Conservation (phyloP, 2,797 vertebrate genomes). For the Naso thynnoides region DNA sequence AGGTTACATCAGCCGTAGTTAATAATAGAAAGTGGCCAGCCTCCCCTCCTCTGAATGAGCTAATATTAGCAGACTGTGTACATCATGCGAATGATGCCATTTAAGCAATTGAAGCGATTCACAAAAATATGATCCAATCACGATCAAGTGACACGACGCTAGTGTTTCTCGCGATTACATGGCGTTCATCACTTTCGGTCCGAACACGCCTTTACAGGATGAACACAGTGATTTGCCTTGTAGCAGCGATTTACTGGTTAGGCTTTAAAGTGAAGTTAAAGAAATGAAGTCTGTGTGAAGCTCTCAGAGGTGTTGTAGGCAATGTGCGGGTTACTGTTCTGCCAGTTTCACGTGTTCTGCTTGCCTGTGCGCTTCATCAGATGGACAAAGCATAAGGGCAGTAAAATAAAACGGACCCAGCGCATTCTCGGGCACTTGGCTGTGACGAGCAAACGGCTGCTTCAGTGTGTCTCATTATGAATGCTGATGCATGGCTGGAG, state of each 20-base stretch:
- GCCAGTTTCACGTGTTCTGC: conserved; percentile 1
- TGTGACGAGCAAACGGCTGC: conserved; percentile 29
- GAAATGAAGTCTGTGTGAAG: conserved; percentile 17
- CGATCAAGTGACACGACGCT: too few species aligned
- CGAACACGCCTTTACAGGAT: background rate
- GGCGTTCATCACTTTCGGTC: too few species aligned
- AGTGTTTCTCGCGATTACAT: too few species aligned
- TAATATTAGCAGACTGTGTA: too few species aligned
- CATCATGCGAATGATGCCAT: too few species aligned
- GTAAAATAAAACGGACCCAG: conserved; percentile 46
- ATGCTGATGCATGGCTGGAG: conserved; percentile 44
- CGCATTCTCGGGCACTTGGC: conserved; percentile 27
- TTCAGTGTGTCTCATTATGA: conserved; percentile 21
- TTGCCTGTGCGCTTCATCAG: conserved; percentile 30
- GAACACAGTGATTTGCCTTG: conserved; percentile 13
- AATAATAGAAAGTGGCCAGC: too few species aligned
- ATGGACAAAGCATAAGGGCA: conserved; percentile 39
- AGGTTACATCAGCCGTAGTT: too few species aligned
- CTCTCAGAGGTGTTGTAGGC: conserved; percentile 28
- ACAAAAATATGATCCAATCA: too few species aligned
- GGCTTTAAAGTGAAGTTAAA: conserved; percentile 33
- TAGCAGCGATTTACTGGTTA: background rate
- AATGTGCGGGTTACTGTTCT: background rate
- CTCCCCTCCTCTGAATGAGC: too few species aligned
- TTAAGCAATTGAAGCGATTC: too few species aligned